Evolutionary conservation across 1,140 invertebrate genomes (phyloP), one percentile per base, ranked within the genome.

Genomic region (Araneus ventricosus): DNA sequence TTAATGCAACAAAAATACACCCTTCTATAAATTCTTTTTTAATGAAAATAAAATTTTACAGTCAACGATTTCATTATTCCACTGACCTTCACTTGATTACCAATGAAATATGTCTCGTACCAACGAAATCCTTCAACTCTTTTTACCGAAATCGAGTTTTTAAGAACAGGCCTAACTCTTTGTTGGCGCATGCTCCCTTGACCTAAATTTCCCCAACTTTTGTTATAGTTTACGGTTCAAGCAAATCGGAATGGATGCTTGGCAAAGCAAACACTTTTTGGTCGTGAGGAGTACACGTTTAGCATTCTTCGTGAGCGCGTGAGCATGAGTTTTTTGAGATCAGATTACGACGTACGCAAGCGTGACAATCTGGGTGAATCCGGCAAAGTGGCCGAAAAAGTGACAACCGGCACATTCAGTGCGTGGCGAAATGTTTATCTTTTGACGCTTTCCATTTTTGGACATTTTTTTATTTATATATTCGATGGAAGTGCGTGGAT

Each of bases 191-290:
- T 52, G 80, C 39, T 82, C 80, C 80, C 80, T 82, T 82, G 80
- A 82, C 80, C 80, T 27, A 82, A 82, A 82, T 82, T 52, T 30
- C 37, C 0, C 2, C 22, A 8, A 82, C 39, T 82, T 52, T 82
- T 82, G 80, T 82, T 82, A 82, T 82, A 82, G 80, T 82, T 82
- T 82, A 45, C 80, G 24, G 39, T 82, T 20, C 17, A 82, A 27
- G 41, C 80, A 82, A 45, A 82, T 82, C 4, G 41, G 79, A 14
- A 10, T 24, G 37, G 80, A 45, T 37, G 70, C 70, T 30, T 30
- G 27, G 27, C 45, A 82, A 82, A 7, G 41, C 39, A 41, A 82
- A 82, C 37, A 37, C 4, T 22, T 17, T 34, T n/a, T n/a, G 59
- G 4, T 45, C 80, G 80, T 82, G 80, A 82, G 39, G 80, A n/a